Percentiles rank a stretch among this genome's conserved stretches.
These are phyloP conservation scores for Ormyrus labotus DNA, from an alignment of 2,888 invertebrate genomes.

Conservation along the genomic window DNA sequence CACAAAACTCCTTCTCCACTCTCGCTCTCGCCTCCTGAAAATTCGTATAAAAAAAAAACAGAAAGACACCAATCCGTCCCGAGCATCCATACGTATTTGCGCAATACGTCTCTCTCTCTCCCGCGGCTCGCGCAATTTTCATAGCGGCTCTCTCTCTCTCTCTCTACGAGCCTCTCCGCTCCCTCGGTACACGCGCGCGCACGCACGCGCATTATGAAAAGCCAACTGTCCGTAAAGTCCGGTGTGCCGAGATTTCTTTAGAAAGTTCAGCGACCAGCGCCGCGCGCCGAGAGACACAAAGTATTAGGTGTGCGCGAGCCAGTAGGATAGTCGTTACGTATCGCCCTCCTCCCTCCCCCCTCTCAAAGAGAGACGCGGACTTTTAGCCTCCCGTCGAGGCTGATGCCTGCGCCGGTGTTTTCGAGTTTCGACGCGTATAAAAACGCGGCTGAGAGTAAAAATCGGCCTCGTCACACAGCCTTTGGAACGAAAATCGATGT, in stretches of 20 bases:
- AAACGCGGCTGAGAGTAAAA: too few relatives aligned
- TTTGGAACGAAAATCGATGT: too few relatives aligned
- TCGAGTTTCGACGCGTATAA: too few relatives aligned
- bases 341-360: neutral
- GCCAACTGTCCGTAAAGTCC: constrained; percentile 13
- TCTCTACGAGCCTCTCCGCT: too few relatives aligned
- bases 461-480: too few relatives aligned
- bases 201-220: neutral
- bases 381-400: too few relatives aligned
- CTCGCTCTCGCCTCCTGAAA: too few relatives aligned
- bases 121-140: neutral
- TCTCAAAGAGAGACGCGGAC: too few relatives aligned
- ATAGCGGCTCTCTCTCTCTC: neutral
- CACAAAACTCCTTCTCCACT: too few relatives aligned
- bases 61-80: neutral
- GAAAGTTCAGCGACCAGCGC: constrained; percentile 44
- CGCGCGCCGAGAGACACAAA: neutral
- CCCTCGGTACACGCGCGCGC: too few relatives aligned
- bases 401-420: too few relatives aligned
- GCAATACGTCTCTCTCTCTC: neutral
- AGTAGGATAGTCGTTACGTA: neutral
- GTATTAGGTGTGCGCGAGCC: neutral
- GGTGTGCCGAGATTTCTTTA: constrained; percentile 37
- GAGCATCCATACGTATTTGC: constrained; percentile 1
- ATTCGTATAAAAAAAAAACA: too few relatives aligned